phyloP scores from a whole-genome alignment of 2,888 invertebrate genomes.

The Gasteruption jaculator region DNA sequence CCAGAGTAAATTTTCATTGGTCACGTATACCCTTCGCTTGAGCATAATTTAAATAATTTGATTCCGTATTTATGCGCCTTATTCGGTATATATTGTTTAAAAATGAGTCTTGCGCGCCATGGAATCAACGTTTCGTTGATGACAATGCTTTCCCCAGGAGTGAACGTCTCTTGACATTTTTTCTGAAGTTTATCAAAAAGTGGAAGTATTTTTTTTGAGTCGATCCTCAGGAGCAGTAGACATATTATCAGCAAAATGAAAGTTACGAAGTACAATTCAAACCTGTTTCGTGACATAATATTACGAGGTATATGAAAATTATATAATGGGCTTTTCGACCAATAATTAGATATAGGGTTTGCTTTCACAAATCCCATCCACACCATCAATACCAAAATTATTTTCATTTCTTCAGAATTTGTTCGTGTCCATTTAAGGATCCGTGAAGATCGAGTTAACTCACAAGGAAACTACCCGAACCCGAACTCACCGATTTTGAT shows the following conservation, averaged over 20 bases:
- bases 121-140: conserved; percentile 27
- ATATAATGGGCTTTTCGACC: no score
- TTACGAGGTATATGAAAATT: neutral
- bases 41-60: conserved; percentile 23
- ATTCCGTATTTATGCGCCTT: no score
- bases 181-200: conserved; percentile 2
- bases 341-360: conserved; percentile 5
- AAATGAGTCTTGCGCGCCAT: conserved; percentile 26
- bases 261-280: conserved; percentile 12
- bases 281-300: conserved; percentile 13
- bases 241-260: conserved; percentile 10
- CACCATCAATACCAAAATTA: conserved; percentile 15
- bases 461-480: no score
- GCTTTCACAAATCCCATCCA: conserved; percentile 16
- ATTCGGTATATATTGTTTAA: conserved; percentile 25
- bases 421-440: conserved; percentile 22
- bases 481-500: no score
- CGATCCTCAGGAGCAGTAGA: neutral
- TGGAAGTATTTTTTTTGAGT: conserved; percentile 12
- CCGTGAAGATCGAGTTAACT: neutral
- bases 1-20: conserved; percentile 14
- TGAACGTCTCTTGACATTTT: conserved; percentile 8
- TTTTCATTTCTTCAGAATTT: conserved; percentile 24
- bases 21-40: conserved; percentile 21
- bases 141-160: conserved; percentile 18